These are phyloP conservation scores for Novumbra hubbsi DNA, from an alignment of 2,797 vertebrate species.

Conservation along the genomic window DNA sequence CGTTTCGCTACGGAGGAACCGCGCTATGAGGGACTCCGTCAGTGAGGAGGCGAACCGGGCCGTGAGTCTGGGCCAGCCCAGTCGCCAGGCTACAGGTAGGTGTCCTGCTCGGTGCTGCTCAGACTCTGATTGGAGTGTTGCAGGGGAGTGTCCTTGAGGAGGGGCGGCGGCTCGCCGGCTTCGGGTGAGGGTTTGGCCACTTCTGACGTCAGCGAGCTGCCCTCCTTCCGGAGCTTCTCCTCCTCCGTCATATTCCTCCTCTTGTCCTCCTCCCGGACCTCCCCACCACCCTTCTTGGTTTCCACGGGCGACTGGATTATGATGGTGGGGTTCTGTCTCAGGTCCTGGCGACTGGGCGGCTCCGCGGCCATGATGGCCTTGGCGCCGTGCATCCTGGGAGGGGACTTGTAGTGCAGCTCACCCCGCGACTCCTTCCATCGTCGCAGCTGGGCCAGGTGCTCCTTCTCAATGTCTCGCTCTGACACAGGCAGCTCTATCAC, in stretches of 20 bases:
- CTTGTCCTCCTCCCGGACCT: constrained; percentile 11
- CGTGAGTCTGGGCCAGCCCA: not conserved
- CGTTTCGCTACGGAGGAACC: not conserved
- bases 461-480: constrained; percentile 91
- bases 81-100: constrained; percentile 82
- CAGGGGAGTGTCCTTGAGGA: constrained; percentile 36
- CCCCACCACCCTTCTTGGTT: not conserved
- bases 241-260: constrained; percentile 27
- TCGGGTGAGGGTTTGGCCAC: constrained; percentile 19
- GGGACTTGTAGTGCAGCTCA: constrained; percentile 85
- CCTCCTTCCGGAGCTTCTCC: not conserved
- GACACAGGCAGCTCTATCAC: constrained; percentile 84
- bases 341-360: constrained; percentile 76
- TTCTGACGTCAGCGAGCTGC: not conserved
- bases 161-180: constrained; percentile 19
- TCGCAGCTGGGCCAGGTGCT: constrained; percentile 87
- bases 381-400: constrained; percentile 90
- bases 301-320: constrained; percentile 64
- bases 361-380: constrained; percentile 90
- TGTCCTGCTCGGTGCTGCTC: constrained; percentile 87
- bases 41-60: not conserved
- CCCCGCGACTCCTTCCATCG: constrained; percentile 88
- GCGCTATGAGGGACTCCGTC: not conserved
- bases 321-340: constrained; percentile 86
- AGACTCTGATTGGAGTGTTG: constrained; percentile 84